These are phyloP conservation scores for Drosophila formosana DNA, from an alignment of 2,888 invertebrate genomes.

Conservation along the genomic window DNA sequence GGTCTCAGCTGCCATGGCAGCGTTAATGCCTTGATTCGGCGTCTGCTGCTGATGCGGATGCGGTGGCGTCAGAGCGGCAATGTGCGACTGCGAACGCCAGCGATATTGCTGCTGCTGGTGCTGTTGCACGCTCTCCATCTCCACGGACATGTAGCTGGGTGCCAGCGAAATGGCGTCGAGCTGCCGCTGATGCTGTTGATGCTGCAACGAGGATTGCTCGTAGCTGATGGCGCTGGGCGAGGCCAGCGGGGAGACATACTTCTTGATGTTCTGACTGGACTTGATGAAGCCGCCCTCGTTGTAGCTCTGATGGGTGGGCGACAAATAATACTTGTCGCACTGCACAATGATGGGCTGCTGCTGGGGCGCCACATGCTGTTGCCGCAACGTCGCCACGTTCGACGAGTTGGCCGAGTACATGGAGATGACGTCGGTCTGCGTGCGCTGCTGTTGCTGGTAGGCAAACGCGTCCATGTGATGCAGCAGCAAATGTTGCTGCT, in stretches of 20 bases:
- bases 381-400: slow-evolving; percentile 81
- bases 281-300: slow-evolving; percentile 83
- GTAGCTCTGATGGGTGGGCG: slow-evolving; percentile 83
- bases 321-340: slow-evolving; percentile 84
- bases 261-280: slow-evolving; percentile 84
- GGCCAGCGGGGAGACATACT: slow-evolving; percentile 81
- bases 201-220: slow-evolving; percentile 55
- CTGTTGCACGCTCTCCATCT: slow-evolving; percentile 65
- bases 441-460: slow-evolving; percentile 48
- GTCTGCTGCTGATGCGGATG: slow-evolving; percentile 43
- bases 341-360: slow-evolving; percentile 82
- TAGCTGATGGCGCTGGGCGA: slow-evolving; percentile 75
- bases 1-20: slow-evolving; percentile 49
- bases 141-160: slow-evolving; percentile 79
- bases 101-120: slow-evolving; percentile 67
- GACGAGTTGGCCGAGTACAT: slow-evolving; percentile 82
- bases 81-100: slow-evolving; percentile 80
- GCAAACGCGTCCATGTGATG: slow-evolving; percentile 50
- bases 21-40: slow-evolving; percentile 37
- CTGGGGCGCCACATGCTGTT: slow-evolving; percentile 77
- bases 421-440: slow-evolving; percentile 68
- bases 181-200: slow-evolving; percentile 59
- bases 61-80: slow-evolving; percentile 70
- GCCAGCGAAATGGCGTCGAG: slow-evolving; percentile 80
- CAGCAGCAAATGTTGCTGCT: slow-evolving; percentile 27